Evolutionary conservation across 1,140 invertebrate genomes (phyloP).

Genomic region (Helicoverpa zea): DNA sequence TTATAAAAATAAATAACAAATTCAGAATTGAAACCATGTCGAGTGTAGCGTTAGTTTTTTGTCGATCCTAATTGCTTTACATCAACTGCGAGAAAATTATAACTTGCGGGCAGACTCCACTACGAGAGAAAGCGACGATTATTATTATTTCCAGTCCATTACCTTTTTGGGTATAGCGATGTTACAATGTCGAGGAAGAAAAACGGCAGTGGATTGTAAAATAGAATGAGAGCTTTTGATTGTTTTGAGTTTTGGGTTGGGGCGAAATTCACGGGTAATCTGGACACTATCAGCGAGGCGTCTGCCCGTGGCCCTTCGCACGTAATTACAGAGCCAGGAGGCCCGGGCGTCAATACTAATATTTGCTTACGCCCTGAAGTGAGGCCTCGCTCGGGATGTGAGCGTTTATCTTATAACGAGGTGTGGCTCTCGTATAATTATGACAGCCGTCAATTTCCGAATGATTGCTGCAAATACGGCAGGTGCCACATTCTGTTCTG

Average conservation of each 20-base stretch:
- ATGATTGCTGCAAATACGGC: constrained; percentile 58
- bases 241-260: constrained; percentile 50
- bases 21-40: constrained; percentile 22
- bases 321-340: constrained; percentile 67
- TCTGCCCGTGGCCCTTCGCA: constrained; percentile 46
- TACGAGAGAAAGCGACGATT: background rate
- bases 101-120: constrained; percentile 59
- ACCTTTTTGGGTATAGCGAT: background rate
- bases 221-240: background rate
- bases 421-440: constrained; percentile 68
- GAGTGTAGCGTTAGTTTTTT: constrained; percentile 58
- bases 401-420: constrained; percentile 71
- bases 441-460: constrained; percentile 58
- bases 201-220: constrained; percentile 4
- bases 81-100: constrained; percentile 72
- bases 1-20: constrained; percentile 26
- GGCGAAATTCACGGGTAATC: constrained; percentile 67
- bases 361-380: constrained; percentile 78
- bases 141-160: constrained; percentile 18
- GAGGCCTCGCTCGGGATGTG: constrained; percentile 58
- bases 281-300: constrained; percentile 69
- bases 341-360: constrained; percentile 73
- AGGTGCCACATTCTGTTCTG: constrained; percentile 64
- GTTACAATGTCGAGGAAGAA: background rate
- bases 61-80: constrained; percentile 59